A percentile compares a stretch with the other conserved stretches of the same genome.
Conservation (phyloP, 2,113 vertebrate genomes). For the Cariama cristata region DNA sequence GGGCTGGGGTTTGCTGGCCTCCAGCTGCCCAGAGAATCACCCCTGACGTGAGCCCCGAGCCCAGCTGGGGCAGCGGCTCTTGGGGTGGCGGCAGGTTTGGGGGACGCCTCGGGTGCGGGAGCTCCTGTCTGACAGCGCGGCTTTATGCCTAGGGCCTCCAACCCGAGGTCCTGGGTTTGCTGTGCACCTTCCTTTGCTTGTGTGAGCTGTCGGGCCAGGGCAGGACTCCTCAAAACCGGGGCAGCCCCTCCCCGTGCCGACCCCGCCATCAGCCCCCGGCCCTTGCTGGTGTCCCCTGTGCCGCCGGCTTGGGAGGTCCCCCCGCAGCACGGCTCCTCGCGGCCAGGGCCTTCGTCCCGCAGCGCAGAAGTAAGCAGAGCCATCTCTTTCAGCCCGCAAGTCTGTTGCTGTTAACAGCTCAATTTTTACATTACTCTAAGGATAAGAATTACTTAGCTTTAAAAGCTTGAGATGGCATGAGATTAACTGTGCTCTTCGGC, state of each 20-base stretch:
- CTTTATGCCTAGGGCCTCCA: neutral
- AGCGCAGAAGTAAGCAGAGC: neutral
- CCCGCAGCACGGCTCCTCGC: accelerated
- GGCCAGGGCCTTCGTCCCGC: neutral
- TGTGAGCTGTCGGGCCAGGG: neutral
- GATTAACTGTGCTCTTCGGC: neutral
- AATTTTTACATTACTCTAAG: neutral
- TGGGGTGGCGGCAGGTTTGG: neutral
- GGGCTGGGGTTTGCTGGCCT: neutral
- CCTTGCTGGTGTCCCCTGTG: accelerated
- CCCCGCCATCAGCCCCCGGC: neutral
- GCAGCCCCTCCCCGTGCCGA: too few relatives aligned
- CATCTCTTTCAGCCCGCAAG: neutral
- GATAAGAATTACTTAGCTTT: neutral
- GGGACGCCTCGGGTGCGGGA: neutral
- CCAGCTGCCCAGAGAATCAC: neutral
- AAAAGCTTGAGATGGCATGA: neutral
- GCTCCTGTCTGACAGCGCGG: neutral
- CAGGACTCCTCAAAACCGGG: neutral
- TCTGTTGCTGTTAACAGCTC: neutral
- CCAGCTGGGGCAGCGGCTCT: neutral
- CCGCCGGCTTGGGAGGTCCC: neutral
- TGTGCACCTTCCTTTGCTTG: neutral
- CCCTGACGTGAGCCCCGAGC: accelerated
- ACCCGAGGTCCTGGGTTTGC: neutral